Evolutionary conservation across 1,140 invertebrate genomes (phyloP).

Genomic region (Cydia amplana): DNA sequence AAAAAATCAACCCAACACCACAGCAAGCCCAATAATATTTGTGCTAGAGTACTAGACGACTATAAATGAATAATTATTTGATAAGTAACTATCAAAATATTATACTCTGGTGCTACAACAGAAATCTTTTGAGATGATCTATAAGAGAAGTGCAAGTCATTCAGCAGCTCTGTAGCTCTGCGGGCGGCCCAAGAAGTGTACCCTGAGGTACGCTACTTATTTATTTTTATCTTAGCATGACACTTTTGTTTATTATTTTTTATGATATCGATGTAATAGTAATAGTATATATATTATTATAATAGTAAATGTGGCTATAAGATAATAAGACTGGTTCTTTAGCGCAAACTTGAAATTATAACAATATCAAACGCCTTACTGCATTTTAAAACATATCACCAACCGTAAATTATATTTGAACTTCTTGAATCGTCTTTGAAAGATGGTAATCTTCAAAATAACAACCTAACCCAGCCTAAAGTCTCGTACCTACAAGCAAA

Average conservation of each 20-base stretch:
- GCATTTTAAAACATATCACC: not conserved
- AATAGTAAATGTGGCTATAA: not conserved
- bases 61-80: no score
- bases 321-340: not conserved
- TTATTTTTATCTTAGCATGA: not conserved
- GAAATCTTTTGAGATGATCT: not conserved
- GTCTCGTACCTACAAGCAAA: not conserved
- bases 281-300: not conserved
- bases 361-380: not conserved
- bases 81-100: no score
- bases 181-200: slow-evolving; percentile 7
- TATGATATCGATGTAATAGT: not conserved
- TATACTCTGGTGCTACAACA: not conserved
- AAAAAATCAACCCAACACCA: no score
- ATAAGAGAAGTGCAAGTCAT: slow-evolving; percentile 1
- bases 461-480: not conserved
- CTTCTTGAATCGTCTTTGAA: not conserved
- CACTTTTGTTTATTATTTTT: not conserved
- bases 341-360: not conserved
- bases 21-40: no score
- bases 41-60: no score
- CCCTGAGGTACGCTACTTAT: slow-evolving; percentile 5
- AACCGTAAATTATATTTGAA: not conserved
- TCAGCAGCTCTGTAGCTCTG: slow-evolving; percentile 8
- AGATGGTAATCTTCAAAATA: not conserved